Conservation (phyloP, 2,888 invertebrate species). For the Sphinx pinastri region DNA sequence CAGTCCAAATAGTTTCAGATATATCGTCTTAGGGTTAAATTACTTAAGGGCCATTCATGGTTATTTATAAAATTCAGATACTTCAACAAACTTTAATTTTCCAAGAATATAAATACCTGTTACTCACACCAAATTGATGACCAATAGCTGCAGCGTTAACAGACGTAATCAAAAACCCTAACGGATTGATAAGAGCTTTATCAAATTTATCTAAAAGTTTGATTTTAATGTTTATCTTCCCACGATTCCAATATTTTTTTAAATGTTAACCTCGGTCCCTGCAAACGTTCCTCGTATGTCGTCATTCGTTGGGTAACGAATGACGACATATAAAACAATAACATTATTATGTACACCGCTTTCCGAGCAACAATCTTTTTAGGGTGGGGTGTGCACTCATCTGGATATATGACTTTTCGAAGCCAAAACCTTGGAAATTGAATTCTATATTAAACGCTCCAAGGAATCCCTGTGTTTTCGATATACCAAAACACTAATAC, state of each 20-base stretch:
- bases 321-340: background rate
- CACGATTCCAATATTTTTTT: conserved; percentile 23
- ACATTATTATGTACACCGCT: background rate
- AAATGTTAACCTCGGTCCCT: background rate
- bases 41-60: no score
- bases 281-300: background rate
- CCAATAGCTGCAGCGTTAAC: background rate
- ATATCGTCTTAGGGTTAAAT: no score
- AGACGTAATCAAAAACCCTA: conserved; percentile 5
- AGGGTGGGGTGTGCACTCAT: background rate
- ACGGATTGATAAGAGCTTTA: conserved; percentile 12
- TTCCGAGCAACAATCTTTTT: background rate
- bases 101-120: background rate
- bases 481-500: no score
- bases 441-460: no score
- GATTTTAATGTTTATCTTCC: conserved; percentile 30
- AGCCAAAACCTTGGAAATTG: background rate
- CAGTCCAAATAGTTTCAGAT: no score
- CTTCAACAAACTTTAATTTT: no score
- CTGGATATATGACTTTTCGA: background rate
- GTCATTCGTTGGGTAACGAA: no score
- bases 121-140: background rate
- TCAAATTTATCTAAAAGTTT: conserved; percentile 20
- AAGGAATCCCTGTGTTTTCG: no score
- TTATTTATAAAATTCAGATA: no score